These are phyloP conservation scores for Danionella dracula DNA, from an alignment of 2,797 vertebrate species.

Conservation along the genomic window DNA sequence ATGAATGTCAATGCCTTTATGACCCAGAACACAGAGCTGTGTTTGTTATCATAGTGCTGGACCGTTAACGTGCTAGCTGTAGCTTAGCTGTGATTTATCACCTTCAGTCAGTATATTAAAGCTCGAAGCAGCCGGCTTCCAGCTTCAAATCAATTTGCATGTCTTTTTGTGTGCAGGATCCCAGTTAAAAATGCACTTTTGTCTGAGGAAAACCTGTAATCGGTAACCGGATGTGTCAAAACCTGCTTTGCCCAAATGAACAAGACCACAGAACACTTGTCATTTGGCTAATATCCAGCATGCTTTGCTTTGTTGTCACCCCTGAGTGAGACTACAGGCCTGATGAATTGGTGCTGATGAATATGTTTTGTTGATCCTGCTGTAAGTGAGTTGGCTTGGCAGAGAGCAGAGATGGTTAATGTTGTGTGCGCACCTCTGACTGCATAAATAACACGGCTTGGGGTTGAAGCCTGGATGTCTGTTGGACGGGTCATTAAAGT, in stretches of 20 bases:
- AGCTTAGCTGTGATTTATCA: slow-evolving; percentile 38
- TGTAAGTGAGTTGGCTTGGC: slow-evolving; percentile 22
- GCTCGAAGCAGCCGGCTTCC: background rate
- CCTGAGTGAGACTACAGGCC: slow-evolving; percentile 11
- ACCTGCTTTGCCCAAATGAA: slow-evolving; percentile 13
- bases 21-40: slow-evolving; percentile 29
- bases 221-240: slow-evolving; percentile 15
- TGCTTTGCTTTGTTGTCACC: slow-evolving; percentile 10
- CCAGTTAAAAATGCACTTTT: slow-evolving; percentile 5
- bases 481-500: slow-evolving; percentile 5
- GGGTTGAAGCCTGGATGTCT: background rate
- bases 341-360: slow-evolving; percentile 27
- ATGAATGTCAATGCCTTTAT: slow-evolving; percentile 32
- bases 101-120: slow-evolving; percentile 28
- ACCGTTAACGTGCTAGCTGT: slow-evolving; percentile 32
- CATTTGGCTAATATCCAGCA: slow-evolving; percentile 21
- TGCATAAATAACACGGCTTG: background rate
- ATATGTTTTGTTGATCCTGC: slow-evolving; percentile 26
- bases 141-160: slow-evolving; percentile 25
- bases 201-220: slow-evolving; percentile 16
- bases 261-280: slow-evolving; percentile 25
- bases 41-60: slow-evolving; percentile 30
- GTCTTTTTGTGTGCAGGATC: slow-evolving; percentile 7
- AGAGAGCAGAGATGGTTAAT: slow-evolving; percentile 16
- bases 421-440: slow-evolving; percentile 18